Evolutionary conservation across 2,797 vertebrate genomes (phyloP), one percentile per base, ranked within the genome.

Genomic region (Onychomys torridus): DNA sequence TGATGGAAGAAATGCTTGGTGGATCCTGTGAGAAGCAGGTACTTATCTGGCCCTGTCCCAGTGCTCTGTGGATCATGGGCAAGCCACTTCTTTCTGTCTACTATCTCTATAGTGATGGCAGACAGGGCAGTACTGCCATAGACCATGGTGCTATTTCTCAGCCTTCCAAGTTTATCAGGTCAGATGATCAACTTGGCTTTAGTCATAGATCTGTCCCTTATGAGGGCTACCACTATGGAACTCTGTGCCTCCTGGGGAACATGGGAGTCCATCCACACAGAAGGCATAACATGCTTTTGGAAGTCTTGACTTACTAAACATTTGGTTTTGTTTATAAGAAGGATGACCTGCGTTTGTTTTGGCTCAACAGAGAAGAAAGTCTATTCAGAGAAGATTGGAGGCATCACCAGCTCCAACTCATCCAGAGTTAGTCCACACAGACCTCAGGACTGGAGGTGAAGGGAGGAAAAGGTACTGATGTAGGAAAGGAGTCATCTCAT

Each of bases 1-100:
- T 0, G 0, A 19, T 0, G 37, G 43, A 55, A 83, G 52, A 79
- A 49, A 25, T 11, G 6, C 46, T 73, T 37, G 5, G 0, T 0
- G 5, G 32, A 55, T 32, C 46, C 61, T 27, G 2, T 34, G 11
- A 73, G 81, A 90, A 19, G 21, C 37, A 46, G 85, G 46, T 37
- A 40, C 57, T 86, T 11, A 5, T 40, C 61, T 69, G 14, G 67
- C 32, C 84, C 57, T 87, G 87, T 32, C 29, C 5, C 6, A n/a
- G 3, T 11, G 27, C n/a, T 49, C 75, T 88, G 46, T n/a, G 79
- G 52, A n/a, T 93, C 46, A 2, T 5, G 46, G 91, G 9, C 40
- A 49, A 88, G 52, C 46, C 32, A 12, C 37, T 34, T 87, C 40
- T 77, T n/a, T 93, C 63, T 25, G 29, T 37, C 63, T 91, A 61